A percentile compares a stretch with the other conserved stretches of the same genome.
Conservation (phyloP, 2,113 vertebrate genomes). For the Bufo gargarizans region DNA sequence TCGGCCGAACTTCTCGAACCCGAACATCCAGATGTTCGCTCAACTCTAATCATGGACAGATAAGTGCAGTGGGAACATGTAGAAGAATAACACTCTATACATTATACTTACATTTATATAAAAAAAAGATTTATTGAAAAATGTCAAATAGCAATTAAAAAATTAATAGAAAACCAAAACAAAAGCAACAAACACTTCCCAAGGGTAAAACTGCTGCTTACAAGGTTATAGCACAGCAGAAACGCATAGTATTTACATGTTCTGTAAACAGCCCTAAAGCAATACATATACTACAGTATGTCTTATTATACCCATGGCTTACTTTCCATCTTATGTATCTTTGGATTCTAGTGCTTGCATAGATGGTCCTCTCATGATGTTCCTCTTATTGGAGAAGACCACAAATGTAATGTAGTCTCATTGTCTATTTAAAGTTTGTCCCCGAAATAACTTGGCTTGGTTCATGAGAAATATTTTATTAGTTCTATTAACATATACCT, state of each 20-base stretch:
- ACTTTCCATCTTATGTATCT: constrained; percentile 71
- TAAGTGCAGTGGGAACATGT: background rate
- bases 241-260: constrained; percentile 69
- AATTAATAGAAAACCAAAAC: constrained; percentile 78
- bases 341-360: constrained; percentile 69
- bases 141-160: constrained; percentile 74
- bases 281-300: constrained; percentile 66
- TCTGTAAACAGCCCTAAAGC: constrained; percentile 75
- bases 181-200: constrained; percentile 63
- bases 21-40: no score
- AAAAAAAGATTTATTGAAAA: constrained; percentile 77
- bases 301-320: constrained; percentile 78
- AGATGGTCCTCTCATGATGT: constrained; percentile 62
- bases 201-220: constrained; percentile 67
- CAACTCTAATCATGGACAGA: no score
- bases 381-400: constrained; percentile 23
- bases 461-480: background rate
- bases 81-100: background rate
- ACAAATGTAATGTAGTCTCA: background rate
- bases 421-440: background rate
- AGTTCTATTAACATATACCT: background rate
- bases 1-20: no score
- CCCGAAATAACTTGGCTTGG: background rate
- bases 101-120: background rate
- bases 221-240: constrained; percentile 68